Conservation (phyloP, 2,888 invertebrate species). For the Arctia plantaginis region DNA sequence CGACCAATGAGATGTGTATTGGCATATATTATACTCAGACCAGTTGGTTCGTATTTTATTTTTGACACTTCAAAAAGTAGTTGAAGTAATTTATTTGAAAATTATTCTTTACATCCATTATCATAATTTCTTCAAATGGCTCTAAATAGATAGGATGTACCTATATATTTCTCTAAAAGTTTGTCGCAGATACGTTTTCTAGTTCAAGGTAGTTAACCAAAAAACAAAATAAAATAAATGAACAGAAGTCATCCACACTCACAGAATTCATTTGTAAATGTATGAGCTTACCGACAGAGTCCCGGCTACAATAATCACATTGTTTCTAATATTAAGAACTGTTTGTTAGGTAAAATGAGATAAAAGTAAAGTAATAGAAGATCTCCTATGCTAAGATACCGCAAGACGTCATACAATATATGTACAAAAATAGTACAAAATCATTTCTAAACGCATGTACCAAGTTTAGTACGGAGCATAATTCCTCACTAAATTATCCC, state of each 20-base stretch:
- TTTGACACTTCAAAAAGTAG: too few relatives aligned
- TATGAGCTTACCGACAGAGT: not conserved
- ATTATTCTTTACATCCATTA: too few relatives aligned
- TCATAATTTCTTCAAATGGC: too few relatives aligned
- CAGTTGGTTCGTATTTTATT: too few relatives aligned
- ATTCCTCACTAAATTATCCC: conserved; percentile 82
- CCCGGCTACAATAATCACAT: not conserved
- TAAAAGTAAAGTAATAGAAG: not conserved
- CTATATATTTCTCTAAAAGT: not conserved
- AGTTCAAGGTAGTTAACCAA: not conserved
- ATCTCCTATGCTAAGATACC: not conserved
- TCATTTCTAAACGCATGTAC: conserved; percentile 58
- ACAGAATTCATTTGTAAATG: not conserved
- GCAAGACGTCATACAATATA: not conserved
- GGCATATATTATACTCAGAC: not conserved
- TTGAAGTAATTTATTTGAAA: too few relatives aligned
- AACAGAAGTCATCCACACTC: not conserved
- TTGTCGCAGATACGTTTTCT: not conserved
- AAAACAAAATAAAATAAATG: not conserved
- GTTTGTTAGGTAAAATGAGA: not conserved
- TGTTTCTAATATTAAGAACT: not conserved
- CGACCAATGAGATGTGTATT: not conserved
- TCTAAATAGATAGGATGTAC: too few relatives aligned
- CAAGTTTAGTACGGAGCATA: conserved; percentile 72
- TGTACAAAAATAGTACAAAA: conserved; percentile 29